phyloP scores from a whole-genome alignment of 2,888 invertebrate species.

The Mellilla xanthometata region DNA sequence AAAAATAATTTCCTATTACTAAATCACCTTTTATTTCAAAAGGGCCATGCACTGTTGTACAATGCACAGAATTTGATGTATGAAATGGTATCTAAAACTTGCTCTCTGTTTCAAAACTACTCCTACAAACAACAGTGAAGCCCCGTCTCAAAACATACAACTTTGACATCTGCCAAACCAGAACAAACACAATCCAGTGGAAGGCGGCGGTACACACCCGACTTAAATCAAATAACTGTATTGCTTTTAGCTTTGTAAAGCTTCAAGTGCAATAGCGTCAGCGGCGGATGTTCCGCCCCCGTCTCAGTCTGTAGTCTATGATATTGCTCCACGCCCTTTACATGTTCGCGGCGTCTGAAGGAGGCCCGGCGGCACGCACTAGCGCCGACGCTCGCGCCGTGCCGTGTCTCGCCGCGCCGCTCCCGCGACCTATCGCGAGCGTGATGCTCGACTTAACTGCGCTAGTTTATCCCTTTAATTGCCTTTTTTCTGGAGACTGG shows the following conservation, averaged over 20 bases:
- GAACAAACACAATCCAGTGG: slow-evolving; percentile 79
- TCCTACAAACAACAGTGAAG: slow-evolving; percentile 52
- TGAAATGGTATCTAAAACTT: no score
- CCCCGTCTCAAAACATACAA: slow-evolving; percentile 79
- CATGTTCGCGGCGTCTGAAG: slow-evolving; percentile 70
- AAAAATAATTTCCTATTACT: no score
- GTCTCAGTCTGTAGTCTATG: slow-evolving; percentile 78
- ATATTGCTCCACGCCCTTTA: slow-evolving; percentile 82
- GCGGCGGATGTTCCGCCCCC: slow-evolving; percentile 75
- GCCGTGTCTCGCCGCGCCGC: slow-evolving; percentile 34
- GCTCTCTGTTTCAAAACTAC: slow-evolving; percentile 63
- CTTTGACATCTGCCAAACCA: slow-evolving; percentile 82
- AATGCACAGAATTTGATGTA: no score
- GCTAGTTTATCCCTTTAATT: slow-evolving; percentile 81
- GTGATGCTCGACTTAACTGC: slow-evolving; percentile 75
- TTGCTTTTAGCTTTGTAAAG: slow-evolving; percentile 82
- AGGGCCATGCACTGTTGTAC: no score
- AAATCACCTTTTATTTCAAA: no score
- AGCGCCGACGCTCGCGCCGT: slow-evolving; percentile 40
- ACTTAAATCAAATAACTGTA: slow-evolving; percentile 83
- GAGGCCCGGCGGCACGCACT: slow-evolving; percentile 52
- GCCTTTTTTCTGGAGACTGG: slow-evolving; percentile 78
- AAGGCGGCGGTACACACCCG: slow-evolving; percentile 76
- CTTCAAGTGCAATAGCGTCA: slow-evolving; percentile 80
- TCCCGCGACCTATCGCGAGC: slow-evolving; percentile 54